A percentile compares a stretch with the other conserved stretches of the same genome.
Evolutionary conservation across 2,113 vertebrate species (phyloP).

Genomic region (Cepphus grylle): DNA sequence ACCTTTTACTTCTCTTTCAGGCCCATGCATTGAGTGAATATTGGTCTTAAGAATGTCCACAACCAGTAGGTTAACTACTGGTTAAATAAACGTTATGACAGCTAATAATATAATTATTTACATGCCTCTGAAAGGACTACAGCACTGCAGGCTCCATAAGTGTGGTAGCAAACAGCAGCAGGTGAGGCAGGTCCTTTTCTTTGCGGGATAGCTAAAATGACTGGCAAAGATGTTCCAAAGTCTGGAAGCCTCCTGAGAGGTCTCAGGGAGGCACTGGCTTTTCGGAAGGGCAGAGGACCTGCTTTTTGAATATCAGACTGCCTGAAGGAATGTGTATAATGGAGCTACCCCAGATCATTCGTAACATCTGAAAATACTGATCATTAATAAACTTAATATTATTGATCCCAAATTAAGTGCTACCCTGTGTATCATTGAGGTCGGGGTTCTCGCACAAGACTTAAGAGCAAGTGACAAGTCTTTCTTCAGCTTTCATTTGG

Average conservation of each 20-base stretch:
- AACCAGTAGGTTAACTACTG: background rate
- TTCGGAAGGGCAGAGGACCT: background rate
- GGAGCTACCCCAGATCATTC: background rate
- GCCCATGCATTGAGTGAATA: background rate
- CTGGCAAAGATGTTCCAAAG: background rate
- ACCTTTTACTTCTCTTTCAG: background rate
- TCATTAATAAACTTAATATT: background rate
- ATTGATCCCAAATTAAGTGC: background rate
- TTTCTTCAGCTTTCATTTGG: background rate
- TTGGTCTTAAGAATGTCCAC: background rate
- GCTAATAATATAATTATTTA: background rate
- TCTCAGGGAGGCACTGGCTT: background rate
- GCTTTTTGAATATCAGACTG: background rate
- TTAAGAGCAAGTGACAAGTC: background rate
- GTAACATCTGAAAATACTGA: background rate
- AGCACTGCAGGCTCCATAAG: background rate
- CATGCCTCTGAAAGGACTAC: conserved; percentile 1
- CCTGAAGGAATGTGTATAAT: background rate
- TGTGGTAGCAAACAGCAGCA: background rate
- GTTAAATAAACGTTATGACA: background rate
- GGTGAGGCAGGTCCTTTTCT: background rate
- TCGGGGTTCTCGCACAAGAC: rapidly evolving
- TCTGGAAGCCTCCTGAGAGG: rapidly evolving
- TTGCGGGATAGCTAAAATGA: background rate
- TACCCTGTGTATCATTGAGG: background rate